Base-by-base conservation (phyloP, 92 coral and sea anemone species). In the Porites lobata region DNA sequence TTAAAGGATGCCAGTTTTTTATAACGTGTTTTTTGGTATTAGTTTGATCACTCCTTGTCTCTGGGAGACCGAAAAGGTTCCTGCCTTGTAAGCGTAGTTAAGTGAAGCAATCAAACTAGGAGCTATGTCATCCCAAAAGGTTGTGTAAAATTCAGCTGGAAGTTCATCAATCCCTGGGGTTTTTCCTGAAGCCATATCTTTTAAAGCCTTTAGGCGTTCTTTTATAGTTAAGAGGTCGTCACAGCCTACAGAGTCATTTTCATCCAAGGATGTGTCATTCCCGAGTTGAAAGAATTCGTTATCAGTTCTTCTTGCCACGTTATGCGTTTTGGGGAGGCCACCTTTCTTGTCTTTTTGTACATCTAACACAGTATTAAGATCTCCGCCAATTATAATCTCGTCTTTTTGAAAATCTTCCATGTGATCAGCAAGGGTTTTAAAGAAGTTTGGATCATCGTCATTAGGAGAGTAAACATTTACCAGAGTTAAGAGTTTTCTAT, bases 61-160 rank as follows among this genome's bases (percentile, higher is more conserved):
- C 73, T 69, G 73, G 24, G 73, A 2, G 24, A 69, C 24, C 18
- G 73, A 69, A 69, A 69, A 52, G 0, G 73, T 69, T 69, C 73
- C 73, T 19, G 71, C 26, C 21, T 69, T 29, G 24, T 69, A 10
- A 19, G 51, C 73, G 4, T 6, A 69, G 50, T 69, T 69, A 69
- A 69, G 73, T 47, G 50, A 26, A 69, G 24, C 24, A 19, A 69
- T 69, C 24, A 69, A 69, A 26, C 24, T 9, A 19, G 73, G 1
- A 69, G 73, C 24, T 69, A 69, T 22, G 15, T 69, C 73, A 19
- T 69, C 24, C 73, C 73, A 69, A 69, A 69, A 61, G 65, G 18
- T 14, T 54, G 8, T 54, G 59, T 54, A 54, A 54, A 54, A 54
- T 4, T 54, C 59, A 54, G 59, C 59, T 54, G 21, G 65, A 2